These are phyloP conservation scores for Mesocentrotus franciscanus DNA, from an alignment of 53 echinoderm and acorn worm genomes.

Conservation along the genomic window DNA sequence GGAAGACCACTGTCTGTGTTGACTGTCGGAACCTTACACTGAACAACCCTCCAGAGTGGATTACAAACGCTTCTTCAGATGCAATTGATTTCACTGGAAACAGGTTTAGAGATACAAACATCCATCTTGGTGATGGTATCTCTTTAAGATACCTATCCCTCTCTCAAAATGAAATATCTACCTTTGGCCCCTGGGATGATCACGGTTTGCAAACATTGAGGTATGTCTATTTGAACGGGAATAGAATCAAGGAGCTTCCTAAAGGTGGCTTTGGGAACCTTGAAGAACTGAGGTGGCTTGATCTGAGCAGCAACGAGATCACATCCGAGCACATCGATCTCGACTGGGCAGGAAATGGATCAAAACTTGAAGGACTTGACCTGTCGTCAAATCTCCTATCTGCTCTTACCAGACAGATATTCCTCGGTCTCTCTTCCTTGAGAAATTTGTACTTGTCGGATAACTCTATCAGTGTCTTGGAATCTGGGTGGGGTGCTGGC, in stretches of 20 bases:
- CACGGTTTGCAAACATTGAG: not conserved
- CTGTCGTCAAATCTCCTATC: not conserved
- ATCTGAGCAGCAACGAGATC: constrained; percentile 12
- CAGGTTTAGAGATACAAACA: not conserved
- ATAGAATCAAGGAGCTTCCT: not conserved
- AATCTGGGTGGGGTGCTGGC: not conserved
- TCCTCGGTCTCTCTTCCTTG: constrained; percentile 19
- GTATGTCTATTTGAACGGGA: not conserved
- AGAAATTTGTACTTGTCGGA: constrained; percentile 29
- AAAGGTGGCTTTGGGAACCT: not conserved
- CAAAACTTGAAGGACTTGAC: not conserved
- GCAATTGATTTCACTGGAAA: constrained; percentile 3
- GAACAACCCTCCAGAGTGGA: constrained; percentile 6
- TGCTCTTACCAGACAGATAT: not conserved
- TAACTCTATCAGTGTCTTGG: not conserved
- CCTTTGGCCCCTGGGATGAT: not conserved
- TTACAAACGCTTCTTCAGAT: not conserved
- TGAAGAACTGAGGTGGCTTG: not conserved
- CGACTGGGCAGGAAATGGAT: not conserved
- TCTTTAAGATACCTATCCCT: not conserved
- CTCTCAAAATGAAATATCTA: not conserved
- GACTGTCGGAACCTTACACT: constrained; percentile 2
- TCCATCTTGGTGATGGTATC: not conserved
- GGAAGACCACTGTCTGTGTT: not conserved
- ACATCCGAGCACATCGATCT: not conserved